Conservation (phyloP, 2,888 invertebrate species). For the Pherbina coryleti region DNA sequence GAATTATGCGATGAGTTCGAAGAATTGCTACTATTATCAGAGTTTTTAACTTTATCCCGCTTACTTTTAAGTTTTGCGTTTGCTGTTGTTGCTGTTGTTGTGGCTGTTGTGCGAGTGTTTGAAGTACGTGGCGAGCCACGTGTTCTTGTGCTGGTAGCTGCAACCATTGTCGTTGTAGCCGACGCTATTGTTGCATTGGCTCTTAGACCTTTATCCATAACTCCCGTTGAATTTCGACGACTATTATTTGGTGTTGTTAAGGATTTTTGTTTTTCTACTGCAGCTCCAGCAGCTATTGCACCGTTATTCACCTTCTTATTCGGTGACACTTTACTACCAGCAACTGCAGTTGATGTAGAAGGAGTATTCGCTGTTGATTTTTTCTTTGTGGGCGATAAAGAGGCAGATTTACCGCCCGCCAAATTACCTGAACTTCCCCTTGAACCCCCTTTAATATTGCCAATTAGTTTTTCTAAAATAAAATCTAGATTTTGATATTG, state of each 20-base stretch:
- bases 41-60: conserved; percentile 16
- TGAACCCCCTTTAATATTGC: conserved; percentile 50
- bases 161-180: conserved; percentile 19
- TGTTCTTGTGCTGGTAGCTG: conserved; percentile 50
- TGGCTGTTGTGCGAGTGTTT: conserved; percentile 20
- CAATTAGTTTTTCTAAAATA: conserved; percentile 65
- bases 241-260: conserved; percentile 36
- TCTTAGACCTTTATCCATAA: conserved; percentile 24
- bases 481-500: conserved; percentile 66
- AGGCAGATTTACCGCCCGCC: conserved; percentile 44
- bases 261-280: conserved; percentile 20
- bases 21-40: conserved; percentile 54
- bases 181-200: conserved; percentile 44
- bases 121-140: conserved; percentile 39
- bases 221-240: conserved; percentile 46
- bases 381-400: conserved; percentile 59
- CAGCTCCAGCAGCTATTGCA: conserved; percentile 54
- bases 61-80: not conserved
- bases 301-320: conserved; percentile 68
- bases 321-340: conserved; percentile 53
- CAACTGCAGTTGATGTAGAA: conserved; percentile 37
- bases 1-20: conserved; percentile 62
- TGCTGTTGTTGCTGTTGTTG: conserved; percentile 14
- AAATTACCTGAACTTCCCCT: conserved; percentile 36
- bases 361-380: conserved; percentile 37